Conservation (phyloP, 2,113 vertebrate genomes). For the Oenanthe oenanthe region DNA sequence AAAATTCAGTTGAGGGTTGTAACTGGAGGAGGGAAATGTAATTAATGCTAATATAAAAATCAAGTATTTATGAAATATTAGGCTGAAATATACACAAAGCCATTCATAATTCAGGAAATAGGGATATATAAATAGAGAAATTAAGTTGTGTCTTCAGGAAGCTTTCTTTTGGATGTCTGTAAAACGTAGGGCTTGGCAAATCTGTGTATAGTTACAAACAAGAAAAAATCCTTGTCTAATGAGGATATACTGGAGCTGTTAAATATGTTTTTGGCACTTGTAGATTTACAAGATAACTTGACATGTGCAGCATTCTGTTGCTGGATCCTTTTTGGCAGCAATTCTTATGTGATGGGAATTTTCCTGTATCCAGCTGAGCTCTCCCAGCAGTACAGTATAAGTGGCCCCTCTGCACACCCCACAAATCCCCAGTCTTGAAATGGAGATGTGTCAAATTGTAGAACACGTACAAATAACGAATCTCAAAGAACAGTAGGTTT, state of each 20-base stretch:
- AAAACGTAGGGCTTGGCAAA: not conserved
- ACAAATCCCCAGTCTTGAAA: not conserved
- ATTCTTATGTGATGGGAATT: not conserved
- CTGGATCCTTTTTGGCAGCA: not conserved
- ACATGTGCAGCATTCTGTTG: not conserved
- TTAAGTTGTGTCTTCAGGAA: conserved; percentile 12
- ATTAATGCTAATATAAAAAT: conserved; percentile 29
- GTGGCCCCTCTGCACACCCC: not conserved
- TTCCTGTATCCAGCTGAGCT: not conserved
- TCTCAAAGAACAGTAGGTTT: not conserved
- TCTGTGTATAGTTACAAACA: not conserved
- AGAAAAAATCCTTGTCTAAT: not conserved
- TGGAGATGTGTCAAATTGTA: not conserved
- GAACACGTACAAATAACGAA: not conserved
- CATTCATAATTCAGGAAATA: conserved; percentile 26
- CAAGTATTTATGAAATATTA: not conserved
- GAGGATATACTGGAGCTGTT: not conserved
- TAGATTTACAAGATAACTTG: not conserved
- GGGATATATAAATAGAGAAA: not conserved
- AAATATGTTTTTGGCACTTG: not conserved
- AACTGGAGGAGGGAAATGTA: conserved; percentile 17
- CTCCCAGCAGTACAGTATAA: not conserved
- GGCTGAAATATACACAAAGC: not conserved
- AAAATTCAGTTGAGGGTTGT: not conserved
- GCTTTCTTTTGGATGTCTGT: not conserved